A percentile compares a stretch with the other conserved stretches of the same genome.
phyloP scores from a whole-genome alignment of 2,797 vertebrate genomes.

The Chaetophractus vellerosus region DNA sequence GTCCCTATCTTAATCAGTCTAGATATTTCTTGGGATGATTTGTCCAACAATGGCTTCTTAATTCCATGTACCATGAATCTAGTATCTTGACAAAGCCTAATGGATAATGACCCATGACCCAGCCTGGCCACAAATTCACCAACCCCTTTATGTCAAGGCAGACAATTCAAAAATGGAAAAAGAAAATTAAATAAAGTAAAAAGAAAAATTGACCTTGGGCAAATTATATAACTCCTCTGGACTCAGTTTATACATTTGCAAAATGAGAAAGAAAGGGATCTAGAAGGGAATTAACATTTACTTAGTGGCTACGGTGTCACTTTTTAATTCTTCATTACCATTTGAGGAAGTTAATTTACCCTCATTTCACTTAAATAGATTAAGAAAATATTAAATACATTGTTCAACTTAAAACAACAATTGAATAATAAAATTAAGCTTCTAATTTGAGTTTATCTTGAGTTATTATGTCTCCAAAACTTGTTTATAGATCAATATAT shows the following conservation, averaged over 20 bases:
- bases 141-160: neutral
- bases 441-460: neutral
- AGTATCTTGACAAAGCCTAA: neutral
- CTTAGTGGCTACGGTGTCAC: neutral
- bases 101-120: no score
- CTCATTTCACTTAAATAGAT: neutral
- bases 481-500: neutral
- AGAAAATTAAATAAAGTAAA: neutral
- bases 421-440: neutral
- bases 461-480: neutral
- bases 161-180: neutral
- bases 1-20: neutral
- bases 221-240: neutral
- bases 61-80: neutral
- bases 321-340: neutral
- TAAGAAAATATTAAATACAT: neutral
- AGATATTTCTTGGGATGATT: neutral
- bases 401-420: neutral
- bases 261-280: neutral
- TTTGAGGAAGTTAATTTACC: neutral
- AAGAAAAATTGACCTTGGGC: neutral
- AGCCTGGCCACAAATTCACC: neutral
- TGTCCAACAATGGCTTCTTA: neutral
- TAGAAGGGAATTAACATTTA: neutral
- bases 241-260: neutral